These are phyloP conservation scores for Bufotes viridis DNA, from an alignment of 2,797 vertebrate genomes.

Conservation along the genomic window DNA sequence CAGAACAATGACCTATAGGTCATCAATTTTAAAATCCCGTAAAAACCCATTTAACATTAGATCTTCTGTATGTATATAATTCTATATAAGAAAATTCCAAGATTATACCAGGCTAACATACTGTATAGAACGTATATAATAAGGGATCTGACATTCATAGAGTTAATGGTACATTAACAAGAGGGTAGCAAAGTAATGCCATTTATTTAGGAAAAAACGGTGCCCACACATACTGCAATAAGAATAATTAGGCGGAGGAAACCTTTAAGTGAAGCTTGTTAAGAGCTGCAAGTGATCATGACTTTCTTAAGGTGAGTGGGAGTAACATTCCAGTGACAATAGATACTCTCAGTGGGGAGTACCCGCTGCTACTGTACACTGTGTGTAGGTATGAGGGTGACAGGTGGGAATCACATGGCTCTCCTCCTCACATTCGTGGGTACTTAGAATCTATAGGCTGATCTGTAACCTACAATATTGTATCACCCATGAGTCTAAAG, in stretches of 20 bases:
- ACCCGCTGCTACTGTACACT: background rate
- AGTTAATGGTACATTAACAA: background rate
- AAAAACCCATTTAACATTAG: too few relatives aligned
- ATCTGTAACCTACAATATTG: background rate
- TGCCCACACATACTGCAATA: background rate
- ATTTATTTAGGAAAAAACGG: background rate
- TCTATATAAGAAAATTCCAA: background rate
- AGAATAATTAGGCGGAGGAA: background rate
- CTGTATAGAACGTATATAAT: background rate
- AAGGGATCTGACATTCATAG: background rate
- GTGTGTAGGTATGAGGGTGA: background rate
- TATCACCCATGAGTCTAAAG: background rate
- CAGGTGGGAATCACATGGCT: background rate
- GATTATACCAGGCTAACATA: background rate
- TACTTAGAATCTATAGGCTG: background rate
- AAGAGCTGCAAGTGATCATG: background rate
- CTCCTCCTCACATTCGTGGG: background rate
- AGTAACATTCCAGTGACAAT: background rate
- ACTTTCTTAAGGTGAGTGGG: slow-evolving; percentile 4
- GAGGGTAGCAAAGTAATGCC: background rate
- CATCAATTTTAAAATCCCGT: too few relatives aligned
- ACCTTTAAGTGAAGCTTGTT: background rate
- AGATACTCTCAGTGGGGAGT: background rate
- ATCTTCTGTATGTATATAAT: too few relatives aligned
- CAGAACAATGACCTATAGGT: too few relatives aligned